These are phyloP conservation scores for Drosophila tsacasi DNA, from an alignment of 1,140 invertebrate species.

Conservation along the genomic window DNA sequence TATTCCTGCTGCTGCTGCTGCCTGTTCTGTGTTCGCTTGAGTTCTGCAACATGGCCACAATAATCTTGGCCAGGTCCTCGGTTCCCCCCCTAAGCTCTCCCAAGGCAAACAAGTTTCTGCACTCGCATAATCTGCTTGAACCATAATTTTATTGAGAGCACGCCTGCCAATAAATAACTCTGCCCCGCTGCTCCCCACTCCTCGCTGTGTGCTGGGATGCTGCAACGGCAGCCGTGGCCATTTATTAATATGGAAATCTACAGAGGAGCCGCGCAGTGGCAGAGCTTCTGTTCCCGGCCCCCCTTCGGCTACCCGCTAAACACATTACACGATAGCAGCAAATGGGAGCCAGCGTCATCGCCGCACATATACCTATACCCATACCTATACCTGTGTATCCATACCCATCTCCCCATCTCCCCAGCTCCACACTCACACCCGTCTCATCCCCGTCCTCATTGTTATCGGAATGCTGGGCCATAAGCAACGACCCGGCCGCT, in stretches of 20 bases:
- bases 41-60: conserved; percentile 65
- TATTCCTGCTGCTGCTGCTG: conserved; percentile 18
- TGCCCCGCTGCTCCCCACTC: conserved; percentile 4
- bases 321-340: conserved; percentile 83
- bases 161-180: conserved; percentile 83
- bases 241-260: conserved; percentile 84
- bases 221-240: conserved; percentile 62
- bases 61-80: conserved; percentile 50
- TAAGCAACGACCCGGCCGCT: conserved; percentile 58
- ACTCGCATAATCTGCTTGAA: conserved; percentile 83
- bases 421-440: conserved; percentile 1
- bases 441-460: conserved; percentile 55
- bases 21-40: conserved; percentile 23
- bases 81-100: neutral
- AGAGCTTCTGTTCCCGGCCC: conserved; percentile 50
- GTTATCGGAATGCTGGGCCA: conserved; percentile 76
- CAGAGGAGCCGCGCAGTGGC: conserved; percentile 73
- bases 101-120: conserved; percentile 77
- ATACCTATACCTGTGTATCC: conserved; percentile 4
- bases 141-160: conserved; percentile 84
- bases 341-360: conserved; percentile 68
- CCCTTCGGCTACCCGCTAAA: conserved; percentile 57
- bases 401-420: conserved; percentile 6
- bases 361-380: conserved; percentile 7
- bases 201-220: neutral